Conservation (phyloP, 2,113 vertebrate genomes). For the Thamnaconus septentrionalis region DNA sequence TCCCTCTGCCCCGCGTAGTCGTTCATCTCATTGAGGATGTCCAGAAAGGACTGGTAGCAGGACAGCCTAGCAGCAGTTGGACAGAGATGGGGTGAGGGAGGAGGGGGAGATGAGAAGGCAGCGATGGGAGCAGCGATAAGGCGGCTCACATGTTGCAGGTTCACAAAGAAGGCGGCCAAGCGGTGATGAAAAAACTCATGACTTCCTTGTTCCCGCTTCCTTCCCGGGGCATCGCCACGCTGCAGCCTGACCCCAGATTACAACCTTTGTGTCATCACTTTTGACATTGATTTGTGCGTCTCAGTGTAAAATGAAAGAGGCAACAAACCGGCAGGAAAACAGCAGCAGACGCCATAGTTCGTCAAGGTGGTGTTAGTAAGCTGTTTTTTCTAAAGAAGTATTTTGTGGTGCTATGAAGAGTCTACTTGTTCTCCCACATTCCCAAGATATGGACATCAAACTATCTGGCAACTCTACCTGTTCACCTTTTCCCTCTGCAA, state of each 20-base stretch:
- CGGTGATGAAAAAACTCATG: slow-evolving; percentile 31
- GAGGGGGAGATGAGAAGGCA: slow-evolving; percentile 31
- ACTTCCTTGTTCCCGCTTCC: slow-evolving; percentile 58
- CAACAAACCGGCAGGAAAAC: too few species aligned
- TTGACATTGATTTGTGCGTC: too few species aligned
- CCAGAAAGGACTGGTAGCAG: slow-evolving; percentile 85
- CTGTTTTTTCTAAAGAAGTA: too few species aligned
- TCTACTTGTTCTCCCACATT: too few species aligned
- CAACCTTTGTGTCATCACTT: too few species aligned
- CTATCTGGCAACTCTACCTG: too few species aligned
- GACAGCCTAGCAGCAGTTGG: slow-evolving; percentile 81
- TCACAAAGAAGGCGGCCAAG: slow-evolving; percentile 22
- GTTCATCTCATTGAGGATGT: slow-evolving; percentile 86
- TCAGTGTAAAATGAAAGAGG: too few species aligned
- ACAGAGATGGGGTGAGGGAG: slow-evolving; percentile 34
- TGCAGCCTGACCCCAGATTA: background rate
- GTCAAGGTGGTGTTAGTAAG: too few species aligned
- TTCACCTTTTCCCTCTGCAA: too few species aligned
- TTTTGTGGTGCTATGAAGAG: too few species aligned
- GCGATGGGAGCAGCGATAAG: slow-evolving; percentile 39
- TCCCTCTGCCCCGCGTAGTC: slow-evolving; percentile 90
- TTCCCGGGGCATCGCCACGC: slow-evolving; percentile 8
- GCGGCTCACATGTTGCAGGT: slow-evolving; percentile 11
- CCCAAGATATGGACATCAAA: too few species aligned
- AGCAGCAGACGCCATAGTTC: too few species aligned